A percentile compares a stretch with the other conserved stretches of the same genome.
Conservation (phyloP, 2,113 vertebrate genomes). For the Typhlomys cinereus region DNA sequence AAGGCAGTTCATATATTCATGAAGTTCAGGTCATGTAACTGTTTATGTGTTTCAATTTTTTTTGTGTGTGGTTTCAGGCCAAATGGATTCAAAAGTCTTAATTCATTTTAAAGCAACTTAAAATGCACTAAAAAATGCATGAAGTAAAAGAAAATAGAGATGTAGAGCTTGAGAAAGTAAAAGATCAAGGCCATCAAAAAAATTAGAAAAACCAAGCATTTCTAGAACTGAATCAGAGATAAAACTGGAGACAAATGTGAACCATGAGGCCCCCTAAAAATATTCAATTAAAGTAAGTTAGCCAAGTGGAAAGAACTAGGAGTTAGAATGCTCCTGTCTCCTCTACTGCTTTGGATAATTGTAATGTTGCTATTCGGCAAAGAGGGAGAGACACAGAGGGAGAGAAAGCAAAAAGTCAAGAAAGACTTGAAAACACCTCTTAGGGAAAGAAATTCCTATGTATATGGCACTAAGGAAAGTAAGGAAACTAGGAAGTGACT, state of each 20-base stretch:
- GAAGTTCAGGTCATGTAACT: background rate
- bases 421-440: background rate
- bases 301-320: background rate
- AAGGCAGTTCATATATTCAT: background rate
- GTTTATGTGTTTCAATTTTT: background rate
- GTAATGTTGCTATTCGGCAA: background rate
- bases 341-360: background rate
- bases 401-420: background rate
- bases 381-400: background rate
- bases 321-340: background rate
- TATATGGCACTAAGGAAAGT: background rate
- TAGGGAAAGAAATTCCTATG: background rate
- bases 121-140: background rate
- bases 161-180: slow-evolving; percentile 11
- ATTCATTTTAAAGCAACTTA: background rate
- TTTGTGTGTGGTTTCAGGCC: background rate
- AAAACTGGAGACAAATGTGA: background rate
- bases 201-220: background rate
- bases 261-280: background rate
- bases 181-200: background rate
- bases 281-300: background rate
- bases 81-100: slow-evolving; percentile 8
- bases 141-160: background rate
- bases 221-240: background rate
- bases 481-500: background rate